Conservation (phyloP, 2,888 invertebrate species). For the Drosophila nr. medialis region DNA sequence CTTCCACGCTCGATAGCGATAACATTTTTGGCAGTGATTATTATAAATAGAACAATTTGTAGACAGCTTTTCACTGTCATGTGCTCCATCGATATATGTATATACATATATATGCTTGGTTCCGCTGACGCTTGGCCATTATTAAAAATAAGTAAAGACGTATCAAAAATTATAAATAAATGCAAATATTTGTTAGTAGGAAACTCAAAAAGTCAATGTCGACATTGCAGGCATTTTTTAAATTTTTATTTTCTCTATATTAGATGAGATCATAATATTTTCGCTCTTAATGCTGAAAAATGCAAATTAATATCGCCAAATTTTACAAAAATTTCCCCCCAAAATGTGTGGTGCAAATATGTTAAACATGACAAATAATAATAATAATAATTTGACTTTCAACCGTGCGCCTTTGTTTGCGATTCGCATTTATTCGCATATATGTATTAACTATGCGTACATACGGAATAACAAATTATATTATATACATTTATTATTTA, state of each 20-base stretch:
- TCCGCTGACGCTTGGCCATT: neutral
- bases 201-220: conserved; percentile 7
- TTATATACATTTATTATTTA: conserved; percentile 3
- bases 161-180: neutral
- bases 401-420: conserved; percentile 28
- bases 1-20: conserved; percentile 49
- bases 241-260: conserved; percentile 3
- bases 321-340: conserved; percentile 7
- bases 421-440: conserved; percentile 22
- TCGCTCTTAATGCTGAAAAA: conserved; percentile 8
- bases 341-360: conserved; percentile 21
- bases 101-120: neutral
- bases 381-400: conserved; percentile 29
- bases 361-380: conserved; percentile 43
- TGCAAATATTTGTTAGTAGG: conserved; percentile 1
- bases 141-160: neutral
- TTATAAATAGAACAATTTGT: conserved; percentile 52
- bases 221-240: neutral
- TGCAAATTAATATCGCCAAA: conserved; percentile 21
- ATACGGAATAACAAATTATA: conserved; percentile 2
- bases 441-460: conserved; percentile 20
- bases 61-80: conserved; percentile 58
- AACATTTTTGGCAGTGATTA: conserved; percentile 17
- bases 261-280: neutral
- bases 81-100: conserved; percentile 29